Evolutionary conservation across 37 sponge, comb jelly and placozoan species (phyloP).

Genomic region (Eunapius fragilis): DNA sequence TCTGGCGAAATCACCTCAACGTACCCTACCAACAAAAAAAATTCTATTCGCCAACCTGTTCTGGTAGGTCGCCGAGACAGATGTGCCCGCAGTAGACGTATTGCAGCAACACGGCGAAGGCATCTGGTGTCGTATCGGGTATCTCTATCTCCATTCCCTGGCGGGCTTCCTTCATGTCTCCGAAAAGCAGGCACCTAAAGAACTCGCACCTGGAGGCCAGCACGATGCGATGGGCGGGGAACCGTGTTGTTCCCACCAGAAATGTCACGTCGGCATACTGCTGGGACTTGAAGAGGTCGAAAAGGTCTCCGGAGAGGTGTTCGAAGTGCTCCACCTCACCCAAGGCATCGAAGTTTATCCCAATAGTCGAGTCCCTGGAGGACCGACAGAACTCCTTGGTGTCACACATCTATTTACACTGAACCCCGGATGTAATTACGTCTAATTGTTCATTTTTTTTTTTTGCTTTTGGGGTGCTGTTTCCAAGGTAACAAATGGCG

Average conservation of each 20-base stretch:
- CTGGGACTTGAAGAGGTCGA: slow-evolving; percentile 65
- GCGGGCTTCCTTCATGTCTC: slow-evolving; percentile 85
- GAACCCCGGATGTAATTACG: background rate
- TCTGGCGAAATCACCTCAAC: too few relatives aligned
- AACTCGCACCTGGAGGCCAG: slow-evolving; percentile 81
- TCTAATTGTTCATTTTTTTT: background rate
- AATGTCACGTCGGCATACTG: slow-evolving; percentile 81
- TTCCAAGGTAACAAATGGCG: background rate
- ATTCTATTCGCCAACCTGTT: slow-evolving; percentile 51
- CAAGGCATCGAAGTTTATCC: slow-evolving; percentile 83
- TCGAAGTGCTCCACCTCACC: slow-evolving; percentile 90
- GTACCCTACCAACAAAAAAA: too few relatives aligned
- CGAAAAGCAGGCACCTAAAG: slow-evolving; percentile 81
- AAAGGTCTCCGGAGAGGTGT: slow-evolving; percentile 74
- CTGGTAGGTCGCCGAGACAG: slow-evolving; percentile 61
- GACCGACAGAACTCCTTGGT: slow-evolving; percentile 82
- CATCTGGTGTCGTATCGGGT: slow-evolving; percentile 73
- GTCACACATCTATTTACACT: slow-evolving; percentile 60
- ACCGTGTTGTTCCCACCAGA: slow-evolving; percentile 60
- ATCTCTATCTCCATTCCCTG: slow-evolving; percentile 48
- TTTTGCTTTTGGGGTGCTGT: background rate
- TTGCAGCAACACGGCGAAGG: slow-evolving; percentile 69
- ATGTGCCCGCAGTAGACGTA: slow-evolving; percentile 85
- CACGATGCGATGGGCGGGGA: slow-evolving; percentile 73
- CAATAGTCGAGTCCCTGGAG: slow-evolving; percentile 81